Conservation (phyloP, 2,797 vertebrate species). For the Leuciscus waleckii region DNA sequence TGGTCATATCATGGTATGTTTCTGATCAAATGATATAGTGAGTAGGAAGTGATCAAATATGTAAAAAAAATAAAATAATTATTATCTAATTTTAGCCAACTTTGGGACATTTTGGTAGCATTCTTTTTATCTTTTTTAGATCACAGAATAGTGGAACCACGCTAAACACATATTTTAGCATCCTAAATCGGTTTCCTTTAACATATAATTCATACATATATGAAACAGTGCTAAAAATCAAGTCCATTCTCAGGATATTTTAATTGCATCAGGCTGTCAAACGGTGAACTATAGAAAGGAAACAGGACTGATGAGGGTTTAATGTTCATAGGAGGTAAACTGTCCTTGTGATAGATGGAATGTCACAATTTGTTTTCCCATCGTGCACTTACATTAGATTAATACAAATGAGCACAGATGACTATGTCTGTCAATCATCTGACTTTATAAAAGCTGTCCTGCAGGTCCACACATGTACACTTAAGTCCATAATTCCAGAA, state of each 20-base stretch:
- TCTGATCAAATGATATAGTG: no score
- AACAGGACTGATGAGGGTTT: background rate
- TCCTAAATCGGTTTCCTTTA: background rate
- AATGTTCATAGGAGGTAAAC: background rate
- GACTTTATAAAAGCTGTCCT: conserved; percentile 47
- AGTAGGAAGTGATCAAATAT: background rate
- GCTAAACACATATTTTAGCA: background rate
- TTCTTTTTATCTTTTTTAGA: background rate
- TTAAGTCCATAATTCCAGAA: background rate
- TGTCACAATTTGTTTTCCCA: conserved; percentile 14
- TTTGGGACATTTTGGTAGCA: background rate
- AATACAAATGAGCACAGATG: conserved; percentile 32
- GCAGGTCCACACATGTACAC: conserved; percentile 1
- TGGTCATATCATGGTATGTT: background rate
- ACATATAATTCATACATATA: background rate
- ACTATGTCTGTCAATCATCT: conserved; percentile 21
- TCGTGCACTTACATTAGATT: conserved; percentile 27
- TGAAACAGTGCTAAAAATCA: background rate
- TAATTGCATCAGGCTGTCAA: background rate
- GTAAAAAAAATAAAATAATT: background rate
- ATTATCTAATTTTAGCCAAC: background rate
- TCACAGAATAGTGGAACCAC: background rate
- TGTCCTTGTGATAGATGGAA: conserved; percentile 18
- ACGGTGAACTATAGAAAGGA: background rate
- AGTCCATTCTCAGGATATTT: background rate